These are phyloP conservation scores for Leptoclinus maculatus DNA, from an alignment of 2,797 vertebrate genomes.

Conservation along the genomic window DNA sequence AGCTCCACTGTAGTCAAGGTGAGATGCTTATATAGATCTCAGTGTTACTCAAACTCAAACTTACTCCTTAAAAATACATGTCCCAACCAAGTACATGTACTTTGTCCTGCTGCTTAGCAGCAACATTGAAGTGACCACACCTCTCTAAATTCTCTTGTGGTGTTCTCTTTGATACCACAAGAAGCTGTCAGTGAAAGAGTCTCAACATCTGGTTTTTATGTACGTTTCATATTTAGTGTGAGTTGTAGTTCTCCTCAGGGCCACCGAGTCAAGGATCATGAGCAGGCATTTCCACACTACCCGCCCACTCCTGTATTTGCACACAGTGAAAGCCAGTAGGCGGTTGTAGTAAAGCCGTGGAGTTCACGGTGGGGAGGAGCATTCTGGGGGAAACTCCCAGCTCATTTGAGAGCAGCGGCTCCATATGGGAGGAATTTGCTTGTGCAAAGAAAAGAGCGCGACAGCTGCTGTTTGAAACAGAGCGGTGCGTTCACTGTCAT, in stretches of 20 bases:
- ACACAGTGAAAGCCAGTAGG: constrained; percentile 38
- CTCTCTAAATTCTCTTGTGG: background rate
- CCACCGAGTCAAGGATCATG: background rate
- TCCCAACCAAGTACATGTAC: background rate
- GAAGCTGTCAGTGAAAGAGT: background rate
- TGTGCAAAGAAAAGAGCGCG: constrained; percentile 24
- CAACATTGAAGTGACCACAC: background rate
- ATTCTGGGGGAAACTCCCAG: constrained; percentile 75
- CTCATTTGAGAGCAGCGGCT: constrained; percentile 57
- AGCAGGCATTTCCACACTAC: constrained; percentile 24
- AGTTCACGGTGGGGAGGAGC: constrained; percentile 29
- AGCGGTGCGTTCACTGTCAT: constrained; percentile 10
- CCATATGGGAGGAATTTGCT: constrained; percentile 71
- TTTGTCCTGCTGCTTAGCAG: background rate
- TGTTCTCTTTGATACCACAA: background rate
- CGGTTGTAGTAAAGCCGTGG: constrained; percentile 40
- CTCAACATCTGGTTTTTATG: background rate
- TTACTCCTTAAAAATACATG: background rate
- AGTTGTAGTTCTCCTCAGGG: background rate
- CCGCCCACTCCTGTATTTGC: constrained; percentile 45
- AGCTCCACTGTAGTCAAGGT: background rate
- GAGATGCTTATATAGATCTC: background rate
- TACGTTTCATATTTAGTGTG: background rate
- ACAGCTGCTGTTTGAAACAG: constrained; percentile 30
- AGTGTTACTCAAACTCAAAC: background rate